Percentiles rank a stretch among this genome's conserved stretches.
Conservation (phyloP, 1,140 invertebrate genomes). For the Palaemon carinicauda region DNA sequence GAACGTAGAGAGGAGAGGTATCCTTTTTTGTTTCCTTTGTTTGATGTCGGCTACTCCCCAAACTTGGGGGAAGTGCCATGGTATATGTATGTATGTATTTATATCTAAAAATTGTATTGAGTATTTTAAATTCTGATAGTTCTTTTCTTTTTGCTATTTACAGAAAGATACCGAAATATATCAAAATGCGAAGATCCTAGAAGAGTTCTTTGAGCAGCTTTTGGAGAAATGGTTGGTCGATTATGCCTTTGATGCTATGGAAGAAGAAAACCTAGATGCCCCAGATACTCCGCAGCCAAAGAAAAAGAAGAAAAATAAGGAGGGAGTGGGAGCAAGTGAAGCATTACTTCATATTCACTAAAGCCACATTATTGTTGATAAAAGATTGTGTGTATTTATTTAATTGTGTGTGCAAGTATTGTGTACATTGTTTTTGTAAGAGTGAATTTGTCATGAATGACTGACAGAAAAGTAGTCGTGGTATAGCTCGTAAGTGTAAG, state of each 20-base stretch:
- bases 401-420: neutral
- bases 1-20: too few relatives aligned
- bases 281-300: slow-evolving; percentile 51
- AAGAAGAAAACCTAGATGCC: slow-evolving; percentile 15
- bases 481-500: too few relatives aligned
- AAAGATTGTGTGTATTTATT: neutral
- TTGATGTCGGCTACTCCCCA: too few relatives aligned
- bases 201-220: slow-evolving; percentile 85
- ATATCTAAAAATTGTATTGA: too few relatives aligned
- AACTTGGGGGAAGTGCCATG: too few relatives aligned
- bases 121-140: too few relatives aligned
- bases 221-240: slow-evolving; percentile 82
- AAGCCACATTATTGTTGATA: neutral
- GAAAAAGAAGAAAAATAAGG: slow-evolving; percentile 49
- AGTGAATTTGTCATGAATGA: too few relatives aligned
- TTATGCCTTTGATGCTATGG: slow-evolving; percentile 65
- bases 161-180: slow-evolving; percentile 85
- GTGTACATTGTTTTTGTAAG: too few relatives aligned
- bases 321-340: slow-evolving; percentile 10
- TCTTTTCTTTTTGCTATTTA: slow-evolving; percentile 51
- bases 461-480: too few relatives aligned
- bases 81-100: too few relatives aligned
- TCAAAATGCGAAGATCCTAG: slow-evolving; percentile 81
- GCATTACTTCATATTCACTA: slow-evolving; percentile 37
- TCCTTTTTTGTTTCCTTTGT: too few relatives aligned